phyloP scores from a whole-genome alignment of 2,797 vertebrate genomes.

The Taenioides sp. region DNA sequence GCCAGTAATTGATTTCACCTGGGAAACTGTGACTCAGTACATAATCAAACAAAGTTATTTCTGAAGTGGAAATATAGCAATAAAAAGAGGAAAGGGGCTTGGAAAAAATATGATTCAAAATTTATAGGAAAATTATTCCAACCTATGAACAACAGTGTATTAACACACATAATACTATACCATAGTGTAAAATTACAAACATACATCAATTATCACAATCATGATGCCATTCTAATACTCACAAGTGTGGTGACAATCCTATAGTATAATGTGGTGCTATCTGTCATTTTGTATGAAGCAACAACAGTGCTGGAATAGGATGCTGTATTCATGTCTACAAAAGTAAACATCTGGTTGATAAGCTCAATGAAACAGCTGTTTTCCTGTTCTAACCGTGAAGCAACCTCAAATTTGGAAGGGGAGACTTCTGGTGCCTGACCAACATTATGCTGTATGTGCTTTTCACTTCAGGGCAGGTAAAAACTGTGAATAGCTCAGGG shows the following conservation, averaged over 20 bases:
- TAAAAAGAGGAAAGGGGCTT: slow-evolving; percentile 13
- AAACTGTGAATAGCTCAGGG: slow-evolving; percentile 47
- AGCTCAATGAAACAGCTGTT: slow-evolving; percentile 22
- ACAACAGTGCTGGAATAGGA: background rate
- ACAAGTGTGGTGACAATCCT: slow-evolving; percentile 6
- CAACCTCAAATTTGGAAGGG: slow-evolving; percentile 51
- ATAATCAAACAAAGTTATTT: background rate
- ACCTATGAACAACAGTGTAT: background rate
- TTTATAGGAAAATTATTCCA: background rate
- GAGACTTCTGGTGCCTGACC: slow-evolving; percentile 53
- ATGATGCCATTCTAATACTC: slow-evolving; percentile 27
- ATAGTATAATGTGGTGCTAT: slow-evolving; percentile 30
- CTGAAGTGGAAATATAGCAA: background rate
- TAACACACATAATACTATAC: slow-evolving; percentile 17
- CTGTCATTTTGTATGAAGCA: slow-evolving; percentile 52
- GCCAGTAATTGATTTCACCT: background rate
- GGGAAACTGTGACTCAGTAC: background rate
- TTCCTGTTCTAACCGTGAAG: slow-evolving; percentile 50
- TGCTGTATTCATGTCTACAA: slow-evolving; percentile 5
- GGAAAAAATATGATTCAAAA: slow-evolving; percentile 20
- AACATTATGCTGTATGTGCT: slow-evolving; percentile 35
- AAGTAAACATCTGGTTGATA: slow-evolving; percentile 10
- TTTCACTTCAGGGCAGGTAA: slow-evolving; percentile 50
- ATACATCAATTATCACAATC: slow-evolving; percentile 26
- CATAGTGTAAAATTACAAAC: slow-evolving; percentile 20